phyloP scores from a whole-genome alignment of 2,888 invertebrate genomes.

The Rotaria sp. region DNA sequence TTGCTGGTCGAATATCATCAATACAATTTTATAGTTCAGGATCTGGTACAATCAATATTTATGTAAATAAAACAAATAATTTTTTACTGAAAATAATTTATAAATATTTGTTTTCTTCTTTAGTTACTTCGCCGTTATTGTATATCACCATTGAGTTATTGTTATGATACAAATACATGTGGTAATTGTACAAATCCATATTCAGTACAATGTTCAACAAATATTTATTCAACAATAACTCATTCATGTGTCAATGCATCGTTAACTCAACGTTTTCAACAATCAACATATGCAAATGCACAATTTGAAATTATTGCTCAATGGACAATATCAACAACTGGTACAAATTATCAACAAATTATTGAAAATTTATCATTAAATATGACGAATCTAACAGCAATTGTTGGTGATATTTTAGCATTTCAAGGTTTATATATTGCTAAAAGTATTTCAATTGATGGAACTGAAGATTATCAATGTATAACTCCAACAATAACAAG shows the following conservation, averaged over 20 bases:
- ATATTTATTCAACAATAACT: neutral
- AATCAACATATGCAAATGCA: neutral
- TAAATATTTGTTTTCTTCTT: neutral
- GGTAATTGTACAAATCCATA: neutral
- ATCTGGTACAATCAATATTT: neutral
- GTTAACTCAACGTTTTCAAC: neutral
- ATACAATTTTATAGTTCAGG: neutral
- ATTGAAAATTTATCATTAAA: neutral
- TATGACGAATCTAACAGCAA: neutral
- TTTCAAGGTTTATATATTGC: neutral
- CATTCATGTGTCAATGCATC: neutral
- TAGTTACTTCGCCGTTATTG: neutral
- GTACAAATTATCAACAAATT: neutral
- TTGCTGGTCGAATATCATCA: neutral
- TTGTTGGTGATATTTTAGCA: neutral
- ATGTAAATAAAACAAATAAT: neutral
- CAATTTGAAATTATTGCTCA: neutral
- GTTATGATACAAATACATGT: slow-evolving; percentile 27
- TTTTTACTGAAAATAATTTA: neutral
- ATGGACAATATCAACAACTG: neutral
- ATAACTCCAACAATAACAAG: neutral
- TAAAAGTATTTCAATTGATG: neutral
- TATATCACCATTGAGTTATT: neutral
- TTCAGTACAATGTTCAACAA: neutral
- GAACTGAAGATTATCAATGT: neutral